Conservation (phyloP, 2,888 invertebrate species). For the Parnassius glacialis region DNA sequence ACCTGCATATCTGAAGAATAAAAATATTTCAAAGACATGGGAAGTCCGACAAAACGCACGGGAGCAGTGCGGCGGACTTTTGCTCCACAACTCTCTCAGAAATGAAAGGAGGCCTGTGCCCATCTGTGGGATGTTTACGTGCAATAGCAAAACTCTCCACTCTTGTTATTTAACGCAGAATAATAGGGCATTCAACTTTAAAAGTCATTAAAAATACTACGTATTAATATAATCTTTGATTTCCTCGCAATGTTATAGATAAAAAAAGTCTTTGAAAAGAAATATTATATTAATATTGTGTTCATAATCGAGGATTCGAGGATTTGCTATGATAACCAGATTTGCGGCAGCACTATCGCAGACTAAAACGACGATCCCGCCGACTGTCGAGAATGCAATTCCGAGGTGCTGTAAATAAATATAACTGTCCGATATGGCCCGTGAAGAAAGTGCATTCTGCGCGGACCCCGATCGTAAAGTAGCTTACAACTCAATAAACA, state of each 20-base stretch:
- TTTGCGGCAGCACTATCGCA: slow-evolving; percentile 18
- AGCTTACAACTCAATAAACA: slow-evolving; percentile 66
- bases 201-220: not conserved
- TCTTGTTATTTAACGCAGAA: slow-evolving; percentile 14
- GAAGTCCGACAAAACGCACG: too few relatives aligned
- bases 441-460: slow-evolving; percentile 56
- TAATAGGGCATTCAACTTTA: slow-evolving; percentile 8
- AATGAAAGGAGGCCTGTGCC: too few relatives aligned
- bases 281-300: too few relatives aligned
- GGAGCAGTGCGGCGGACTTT: too few relatives aligned
- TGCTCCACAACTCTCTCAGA: too few relatives aligned
- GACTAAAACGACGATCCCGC: slow-evolving; percentile 28
- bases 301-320: slow-evolving; percentile 7
- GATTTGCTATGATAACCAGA: slow-evolving; percentile 5
- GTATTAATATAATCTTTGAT: not conserved
- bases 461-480: slow-evolving; percentile 58
- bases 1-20: too few relatives aligned
- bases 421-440: slow-evolving; percentile 61
- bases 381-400: slow-evolving; percentile 34
- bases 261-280: not conserved
- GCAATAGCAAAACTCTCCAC: slow-evolving; percentile 32
- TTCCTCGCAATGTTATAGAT: not conserved
- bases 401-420: slow-evolving; percentile 66
- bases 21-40: too few relatives aligned
- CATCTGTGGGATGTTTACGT: not conserved